Conservation (phyloP, 23 tunicate genomes). For the Phallusia fumigata region DNA sequence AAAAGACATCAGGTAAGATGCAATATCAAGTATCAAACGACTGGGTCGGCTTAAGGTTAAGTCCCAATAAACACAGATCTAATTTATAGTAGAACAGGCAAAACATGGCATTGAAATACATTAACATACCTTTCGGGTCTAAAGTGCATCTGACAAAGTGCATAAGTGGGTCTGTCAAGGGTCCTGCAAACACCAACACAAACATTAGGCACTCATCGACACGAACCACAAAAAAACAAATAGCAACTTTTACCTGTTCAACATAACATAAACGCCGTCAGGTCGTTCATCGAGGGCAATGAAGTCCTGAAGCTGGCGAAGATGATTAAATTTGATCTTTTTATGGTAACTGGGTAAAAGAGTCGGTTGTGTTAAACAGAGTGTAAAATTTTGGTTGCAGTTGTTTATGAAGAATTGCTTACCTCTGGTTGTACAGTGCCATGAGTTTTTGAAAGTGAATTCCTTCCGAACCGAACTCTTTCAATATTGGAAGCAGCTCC, state of each 20-base stretch:
- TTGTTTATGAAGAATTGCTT: not conserved
- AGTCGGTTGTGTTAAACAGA: too few species aligned
- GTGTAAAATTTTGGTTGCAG: not conserved
- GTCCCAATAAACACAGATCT: too few species aligned
- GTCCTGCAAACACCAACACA: not conserved
- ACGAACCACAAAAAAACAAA: too few species aligned
- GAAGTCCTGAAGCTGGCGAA: conserved; percentile 33
- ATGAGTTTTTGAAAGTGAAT: conserved; percentile 16
- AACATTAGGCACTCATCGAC: not conserved
- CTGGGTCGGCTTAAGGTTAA: too few species aligned
- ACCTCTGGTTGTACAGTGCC: conserved; percentile 26
- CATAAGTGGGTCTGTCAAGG: not conserved
- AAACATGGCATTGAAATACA: too few species aligned
- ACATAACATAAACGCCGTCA: conserved; percentile 9
- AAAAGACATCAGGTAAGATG: too few species aligned
- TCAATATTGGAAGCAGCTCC: conserved; percentile 32
- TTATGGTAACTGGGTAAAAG: conserved; percentile 35
- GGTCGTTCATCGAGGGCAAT: conserved; percentile 24
- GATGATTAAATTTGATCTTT: conserved; percentile 28
- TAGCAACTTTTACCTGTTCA: not conserved
- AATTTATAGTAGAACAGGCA: too few species aligned
- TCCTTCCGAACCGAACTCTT: conserved; percentile 18
- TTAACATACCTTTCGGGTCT: conserved; percentile 16
- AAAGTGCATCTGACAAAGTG: conserved; percentile 20
- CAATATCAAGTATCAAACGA: too few species aligned